A percentile compares a stretch with the other conserved stretches of the same genome.
Conservation (phyloP, 2,113 vertebrate species). For the Austrofundulus limnaeus region DNA sequence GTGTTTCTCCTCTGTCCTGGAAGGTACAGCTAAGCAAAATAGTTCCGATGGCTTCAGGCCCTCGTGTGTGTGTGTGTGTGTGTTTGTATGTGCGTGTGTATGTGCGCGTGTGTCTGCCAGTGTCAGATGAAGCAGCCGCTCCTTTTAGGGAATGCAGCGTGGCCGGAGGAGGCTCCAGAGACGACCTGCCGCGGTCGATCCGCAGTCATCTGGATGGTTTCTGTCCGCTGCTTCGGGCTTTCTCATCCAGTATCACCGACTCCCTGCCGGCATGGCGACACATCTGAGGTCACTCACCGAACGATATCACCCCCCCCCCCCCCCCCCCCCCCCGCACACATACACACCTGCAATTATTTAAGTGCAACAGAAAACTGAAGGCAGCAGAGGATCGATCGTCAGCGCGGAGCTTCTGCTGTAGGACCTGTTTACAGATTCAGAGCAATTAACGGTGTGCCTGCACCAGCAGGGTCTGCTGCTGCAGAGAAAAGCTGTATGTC, state of each 20-base stretch:
- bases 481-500: too few relatives aligned
- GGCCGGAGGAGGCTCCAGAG: conserved; percentile 29
- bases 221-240: not conserved
- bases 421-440: too few relatives aligned
- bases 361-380: not conserved
- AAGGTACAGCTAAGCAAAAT: conserved; percentile 34
- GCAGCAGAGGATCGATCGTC: not conserved
- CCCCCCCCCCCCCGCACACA: too few relatives aligned
- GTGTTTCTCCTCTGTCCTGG: conserved; percentile 22
- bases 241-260: conserved; percentile 3
- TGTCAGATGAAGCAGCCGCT: conserved; percentile 61
- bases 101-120: conserved; percentile 23
- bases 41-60: conserved; percentile 28
- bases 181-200: conserved; percentile 49
- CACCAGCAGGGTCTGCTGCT: too few relatives aligned
- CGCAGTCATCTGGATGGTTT: conserved; percentile 63
- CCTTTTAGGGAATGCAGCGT: conserved; percentile 65
- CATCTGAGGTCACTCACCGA: conserved; percentile 4
- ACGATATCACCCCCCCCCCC: not conserved
- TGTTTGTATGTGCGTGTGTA: not conserved
- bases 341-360: conserved; percentile 1
- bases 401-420: conserved; percentile 42
- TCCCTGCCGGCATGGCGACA: conserved; percentile 19
- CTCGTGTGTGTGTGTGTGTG: conserved; percentile 5
- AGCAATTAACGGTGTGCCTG: too few relatives aligned